Base-by-base conservation (phyloP, 2,888 invertebrate genomes). In the Mimachlamys varia region DNA sequence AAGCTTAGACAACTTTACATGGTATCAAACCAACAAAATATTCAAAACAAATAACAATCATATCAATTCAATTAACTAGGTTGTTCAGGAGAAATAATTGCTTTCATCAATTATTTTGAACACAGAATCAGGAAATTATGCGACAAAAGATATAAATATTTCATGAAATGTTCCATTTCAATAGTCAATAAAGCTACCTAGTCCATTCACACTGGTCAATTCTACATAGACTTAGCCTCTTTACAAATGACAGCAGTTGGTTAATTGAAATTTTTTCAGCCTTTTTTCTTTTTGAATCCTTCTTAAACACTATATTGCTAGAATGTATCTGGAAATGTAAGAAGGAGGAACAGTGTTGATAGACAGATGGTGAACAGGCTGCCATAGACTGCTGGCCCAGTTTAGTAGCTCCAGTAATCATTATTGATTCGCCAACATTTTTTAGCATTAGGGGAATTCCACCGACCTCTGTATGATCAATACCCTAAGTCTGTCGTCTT, bases 401-500 rank as follows among this genome's bases (percentile, higher is more conserved):
- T 62, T 62, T 62, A 76, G 22, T 33, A 19, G 27, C 27, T 76
- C 10, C 15, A 12, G 33, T 76, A 76, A 76, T 76, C 76, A 76
- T 1, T 76, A 76, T 76, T 76, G 76, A 76, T 76, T 76, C 15
- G 17, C 76, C 33, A 15, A 76, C 76, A 76, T 76, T 76, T 76
- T 76, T 76, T 76, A 76, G 76, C 76, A 76, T 33, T 76, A 76
- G 76, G 76, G 76, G 76, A 76, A 76, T 76, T 76, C 76, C 76
- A 13, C 13, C 44, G 44, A 44, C 44, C 2, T 76, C 33, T 13
- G 3, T 3, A 76, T 27, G 76, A 76, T 76, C 76, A 76, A 76
- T 76, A 76, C 12, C 33, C 10, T 13, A 12, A 33, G 27, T 27
- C 76, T 76, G 27, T 12, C 53, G 13, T 19, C 53, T 53, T 53